Evolutionary conservation across 2,113 vertebrate species (phyloP), one percentile per base, ranked within the genome.

Genomic region (Spermophilus dauricus): DNA sequence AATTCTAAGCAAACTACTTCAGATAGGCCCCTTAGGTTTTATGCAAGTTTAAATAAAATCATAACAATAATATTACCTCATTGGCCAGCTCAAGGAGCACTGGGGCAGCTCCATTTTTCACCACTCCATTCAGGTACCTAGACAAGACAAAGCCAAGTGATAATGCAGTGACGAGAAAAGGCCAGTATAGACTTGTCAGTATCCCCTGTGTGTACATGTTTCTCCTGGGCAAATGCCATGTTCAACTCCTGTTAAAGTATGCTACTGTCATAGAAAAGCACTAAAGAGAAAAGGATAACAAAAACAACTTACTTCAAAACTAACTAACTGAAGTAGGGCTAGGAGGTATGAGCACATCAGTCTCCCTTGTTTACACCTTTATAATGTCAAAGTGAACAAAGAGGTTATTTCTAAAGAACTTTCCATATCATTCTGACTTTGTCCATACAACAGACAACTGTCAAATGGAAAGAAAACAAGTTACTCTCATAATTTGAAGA

Each of bases 41-140:
- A 97, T 75, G 97, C 56, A 97, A 45, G 91, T 95, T 97, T 95
- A 88, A 97, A 76, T 93, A 98, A 97, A 97, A 97, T 94, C 92
- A 83, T 84, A 86, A 97, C 90, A 98, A 96, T 95, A 97, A 73
- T 94, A 98, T 99, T 99, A 99, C 99, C 99, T 99, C 99, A 99
- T 99, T 99, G 98, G 99, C 99, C 98, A 99, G 98, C 95, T 99
- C 99, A 98, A 99, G 98, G 97, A 99, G 99, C 96, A 99, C 99
- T 20, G 99, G 99, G 98, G 99, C 99, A 96, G 99, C 96, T 98
- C 99, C 99, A 98, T 99, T 99, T 97, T 98, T 98, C 98, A 98
- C 98, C 97, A 99, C 99, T 95, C 99, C 99, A 97, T 97, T 98
- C 98, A 99, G 98, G 98, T 99, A 99, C 99, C 99, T 99, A 98